Evolutionary conservation across 2,797 vertebrate genomes (phyloP).

Genomic region (Sebastes itinus): DNA sequence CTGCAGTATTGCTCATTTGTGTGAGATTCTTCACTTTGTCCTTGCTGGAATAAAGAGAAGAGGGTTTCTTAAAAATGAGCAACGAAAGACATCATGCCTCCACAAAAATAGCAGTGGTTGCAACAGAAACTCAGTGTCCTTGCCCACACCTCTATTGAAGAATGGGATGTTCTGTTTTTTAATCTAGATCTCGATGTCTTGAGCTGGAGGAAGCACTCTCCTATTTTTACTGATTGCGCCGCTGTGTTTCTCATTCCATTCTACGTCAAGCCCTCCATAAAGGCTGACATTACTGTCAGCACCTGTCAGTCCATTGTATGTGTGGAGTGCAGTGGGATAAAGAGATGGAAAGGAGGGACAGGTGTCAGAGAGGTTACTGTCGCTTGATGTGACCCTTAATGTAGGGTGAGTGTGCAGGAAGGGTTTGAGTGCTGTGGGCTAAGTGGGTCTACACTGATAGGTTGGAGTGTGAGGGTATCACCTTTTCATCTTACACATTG

Average conservation of each 20-base stretch:
- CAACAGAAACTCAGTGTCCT: neutral
- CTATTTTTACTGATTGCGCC: neutral
- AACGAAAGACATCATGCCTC: neutral
- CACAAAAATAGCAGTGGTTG: neutral
- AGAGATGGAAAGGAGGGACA: conserved; percentile 20
- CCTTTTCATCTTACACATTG: conserved; percentile 15
- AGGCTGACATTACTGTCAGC: conserved; percentile 39
- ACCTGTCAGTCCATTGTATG: conserved; percentile 21
- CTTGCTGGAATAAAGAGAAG: conserved; percentile 8
- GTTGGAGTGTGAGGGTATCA: neutral
- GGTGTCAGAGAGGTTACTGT: conserved; percentile 10
- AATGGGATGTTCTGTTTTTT: neutral
- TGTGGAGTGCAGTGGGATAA: neutral
- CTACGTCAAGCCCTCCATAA: conserved; percentile 3
- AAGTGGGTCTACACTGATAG: neutral
- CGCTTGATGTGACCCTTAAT: conserved; percentile 35
- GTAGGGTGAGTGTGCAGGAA: conserved; percentile 22
- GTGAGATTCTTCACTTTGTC: conserved; percentile 22
- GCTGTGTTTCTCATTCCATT: conserved; percentile 18
- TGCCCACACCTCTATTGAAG: neutral
- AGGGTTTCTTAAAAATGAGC: conserved; percentile 1
- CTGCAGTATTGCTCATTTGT: conserved; percentile 13
- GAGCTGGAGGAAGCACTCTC: neutral
- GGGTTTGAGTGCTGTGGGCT: conserved; percentile 13
- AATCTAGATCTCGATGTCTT: neutral